phyloP scores from a whole-genome alignment of 2,888 invertebrate genomes.

The Acronicta alni region DNA sequence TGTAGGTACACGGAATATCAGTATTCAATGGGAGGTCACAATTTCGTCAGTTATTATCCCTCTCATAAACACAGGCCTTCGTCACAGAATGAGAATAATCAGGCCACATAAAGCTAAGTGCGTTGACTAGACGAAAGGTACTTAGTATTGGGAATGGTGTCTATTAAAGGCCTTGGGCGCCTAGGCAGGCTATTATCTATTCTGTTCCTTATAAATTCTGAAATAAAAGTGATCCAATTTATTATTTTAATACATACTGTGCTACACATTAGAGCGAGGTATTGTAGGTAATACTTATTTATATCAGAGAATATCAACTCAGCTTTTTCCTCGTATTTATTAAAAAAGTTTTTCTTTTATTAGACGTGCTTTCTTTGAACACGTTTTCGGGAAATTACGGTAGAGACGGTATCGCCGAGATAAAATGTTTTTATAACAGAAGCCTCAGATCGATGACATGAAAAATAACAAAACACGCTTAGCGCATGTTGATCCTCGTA shows the following conservation, averaged over 20 bases:
- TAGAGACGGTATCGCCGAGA: constrained; percentile 27
- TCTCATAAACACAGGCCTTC: no score
- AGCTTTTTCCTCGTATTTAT: constrained; percentile 53
- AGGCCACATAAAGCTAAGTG: no score
- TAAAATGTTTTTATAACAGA: constrained; percentile 40
- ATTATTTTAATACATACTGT: neutral
- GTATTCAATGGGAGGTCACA: no score
- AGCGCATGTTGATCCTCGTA: neutral
- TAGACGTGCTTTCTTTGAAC: constrained; percentile 48
- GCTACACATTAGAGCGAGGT: constrained; percentile 12
- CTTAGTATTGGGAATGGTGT: no score
- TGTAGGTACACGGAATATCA: no score
- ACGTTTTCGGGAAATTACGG: constrained; percentile 49
- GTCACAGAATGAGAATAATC: no score
- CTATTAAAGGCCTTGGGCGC: no score
- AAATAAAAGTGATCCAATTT: no score
- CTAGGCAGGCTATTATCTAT: no score
- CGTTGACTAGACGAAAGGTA: no score
- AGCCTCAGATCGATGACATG: constrained; percentile 29
- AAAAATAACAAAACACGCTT: constrained; percentile 9
- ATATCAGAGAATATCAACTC: constrained; percentile 19
- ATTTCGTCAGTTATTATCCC: no score
- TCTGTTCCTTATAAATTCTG: no score
- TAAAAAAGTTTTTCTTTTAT: constrained; percentile 64
- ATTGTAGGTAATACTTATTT: constrained; percentile 12